A percentile compares a stretch with the other conserved stretches of the same genome.
These are phyloP conservation scores for Atherinosoma microstoma DNA, from an alignment of 2,797 vertebrate genomes.

Conservation along the genomic window DNA sequence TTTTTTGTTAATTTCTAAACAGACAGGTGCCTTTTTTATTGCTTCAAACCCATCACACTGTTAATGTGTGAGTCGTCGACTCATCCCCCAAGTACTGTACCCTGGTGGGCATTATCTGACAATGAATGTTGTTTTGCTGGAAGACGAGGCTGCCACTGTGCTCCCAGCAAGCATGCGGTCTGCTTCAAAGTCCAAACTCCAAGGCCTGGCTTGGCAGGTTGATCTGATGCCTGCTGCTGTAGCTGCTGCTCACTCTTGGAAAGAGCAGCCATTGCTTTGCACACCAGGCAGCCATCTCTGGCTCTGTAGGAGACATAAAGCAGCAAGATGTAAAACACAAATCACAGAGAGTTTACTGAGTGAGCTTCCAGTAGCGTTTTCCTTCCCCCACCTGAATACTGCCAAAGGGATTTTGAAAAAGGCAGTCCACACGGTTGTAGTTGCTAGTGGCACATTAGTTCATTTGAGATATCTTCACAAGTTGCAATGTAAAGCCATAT, in stretches of 20 bases:
- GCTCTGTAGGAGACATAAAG: conserved; percentile 21
- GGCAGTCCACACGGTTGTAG: conserved; percentile 26
- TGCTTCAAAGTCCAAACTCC: conserved; percentile 79
- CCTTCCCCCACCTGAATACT: not conserved
- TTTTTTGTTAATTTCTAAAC: not conserved
- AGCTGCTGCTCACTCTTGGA: conserved; percentile 25
- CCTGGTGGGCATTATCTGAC: conserved; percentile 43
- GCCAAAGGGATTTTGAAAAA: conserved; percentile 28
- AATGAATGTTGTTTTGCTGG: conserved; percentile 60
- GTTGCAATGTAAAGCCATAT: conserved; percentile 45
- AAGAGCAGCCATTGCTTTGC: conserved; percentile 22
- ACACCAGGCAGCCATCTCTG: conserved; percentile 7
- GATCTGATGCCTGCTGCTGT: conserved; percentile 33
- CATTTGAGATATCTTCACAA: conserved; percentile 29
- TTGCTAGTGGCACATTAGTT: not conserved
- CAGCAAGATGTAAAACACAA: conserved; percentile 33
- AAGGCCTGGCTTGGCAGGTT: conserved; percentile 62
- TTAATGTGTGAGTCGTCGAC: not conserved
- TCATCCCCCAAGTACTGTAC: conserved; percentile 16
- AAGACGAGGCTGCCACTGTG: conserved; percentile 47
- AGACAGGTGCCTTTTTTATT: not conserved
- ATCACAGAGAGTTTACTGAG: conserved; percentile 14
- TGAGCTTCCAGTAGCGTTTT: not conserved
- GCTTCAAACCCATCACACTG: not conserved
- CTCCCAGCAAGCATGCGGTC: conserved; percentile 41